Evolutionary conservation across 2,113 vertebrate species (phyloP), one percentile per base, ranked within the genome.

Genomic region (Ptilonorhynchus violaceus): DNA sequence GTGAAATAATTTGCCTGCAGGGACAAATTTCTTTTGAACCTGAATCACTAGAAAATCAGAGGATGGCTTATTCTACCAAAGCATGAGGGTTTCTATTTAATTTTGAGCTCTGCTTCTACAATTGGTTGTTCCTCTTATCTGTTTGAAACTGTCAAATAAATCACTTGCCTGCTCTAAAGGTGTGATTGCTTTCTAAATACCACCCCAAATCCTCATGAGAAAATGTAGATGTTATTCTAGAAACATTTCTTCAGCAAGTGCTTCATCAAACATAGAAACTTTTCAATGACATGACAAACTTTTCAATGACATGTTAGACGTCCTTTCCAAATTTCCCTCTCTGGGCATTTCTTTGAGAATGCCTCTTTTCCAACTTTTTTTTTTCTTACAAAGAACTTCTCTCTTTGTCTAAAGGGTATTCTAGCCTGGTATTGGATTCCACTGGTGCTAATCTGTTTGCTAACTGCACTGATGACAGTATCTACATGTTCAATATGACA

Each of bases 381-480:
- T 59, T n/a, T 88, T 39, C 39, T 83, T 53, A 82, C 10, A 0
- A 82, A 59, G n/a, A 82, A 73, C 13, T 60, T 80, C 10, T 89
- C 8, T 82, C 47, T 85, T 59, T 93, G 49, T 78, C 73, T 88
- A 6, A 39, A 99, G 99, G 99, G 33, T 99, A 99, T 95, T 99
- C 99, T 6, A 99, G 99, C 78, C 98, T 99, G n/a, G 94, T 98
- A 80, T 96, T 99, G 96, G 99, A 99, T 97, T 99, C 99, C 27
- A 98, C 98, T 1, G 98, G 99, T 90, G 98, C 99, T 83, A 98
- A 98, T 75, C 95, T 99, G 33, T 99, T 99, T 95, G 99, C 99
- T 82, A 99, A 99, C 95, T 99, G 99, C 96, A 99, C 99, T 14
- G 99, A 99, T 94, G 99, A 99, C 89, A 99, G 82, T 69, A 98